Evolutionary conservation across 2,888 invertebrate species (phyloP).

Genomic region (Onthophagus sagittarius): DNA sequence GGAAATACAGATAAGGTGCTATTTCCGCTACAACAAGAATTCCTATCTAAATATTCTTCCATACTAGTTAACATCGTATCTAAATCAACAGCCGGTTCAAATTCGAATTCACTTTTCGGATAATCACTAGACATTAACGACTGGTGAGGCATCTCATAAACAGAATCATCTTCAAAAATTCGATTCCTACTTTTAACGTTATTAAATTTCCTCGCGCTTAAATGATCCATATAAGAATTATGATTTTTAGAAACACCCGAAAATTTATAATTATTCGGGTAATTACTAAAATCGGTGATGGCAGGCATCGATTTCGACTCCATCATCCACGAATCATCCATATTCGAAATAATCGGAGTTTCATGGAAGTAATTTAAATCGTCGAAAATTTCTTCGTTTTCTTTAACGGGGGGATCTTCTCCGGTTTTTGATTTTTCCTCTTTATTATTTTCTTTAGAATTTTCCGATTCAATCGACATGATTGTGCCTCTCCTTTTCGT

Average conservation of each 20-base stretch:
- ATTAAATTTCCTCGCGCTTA: background rate
- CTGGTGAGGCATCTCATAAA: conserved; percentile 15
- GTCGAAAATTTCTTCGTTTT: background rate
- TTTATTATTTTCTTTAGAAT: conserved; percentile 4
- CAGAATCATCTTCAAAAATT: conserved; percentile 15
- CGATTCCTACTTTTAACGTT: background rate
- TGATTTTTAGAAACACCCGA: background rate
- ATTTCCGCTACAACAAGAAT: conserved; percentile 3
- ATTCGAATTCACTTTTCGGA: conserved; percentile 11
- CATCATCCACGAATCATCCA: conserved; percentile 17
- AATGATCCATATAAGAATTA: background rate
- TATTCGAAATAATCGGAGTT: conserved; percentile 2
- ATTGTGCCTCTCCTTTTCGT: conserved; percentile 15
- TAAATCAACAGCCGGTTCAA: conserved; percentile 12
- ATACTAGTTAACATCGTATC: conserved; percentile 15
- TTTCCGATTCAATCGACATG: conserved; percentile 17
- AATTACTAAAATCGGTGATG: background rate
- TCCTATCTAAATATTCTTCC: conserved; percentile 21
- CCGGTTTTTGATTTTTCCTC: background rate
- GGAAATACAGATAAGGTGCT: conserved; percentile 14
- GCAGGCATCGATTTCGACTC: conserved; percentile 16
- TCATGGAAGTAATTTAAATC: background rate
- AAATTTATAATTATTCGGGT: background rate
- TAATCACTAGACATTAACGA: conserved; percentile 16
- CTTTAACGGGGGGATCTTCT: background rate